Evolutionary conservation across 1,140 invertebrate genomes (phyloP).

Genomic region (Panonychus citri): DNA sequence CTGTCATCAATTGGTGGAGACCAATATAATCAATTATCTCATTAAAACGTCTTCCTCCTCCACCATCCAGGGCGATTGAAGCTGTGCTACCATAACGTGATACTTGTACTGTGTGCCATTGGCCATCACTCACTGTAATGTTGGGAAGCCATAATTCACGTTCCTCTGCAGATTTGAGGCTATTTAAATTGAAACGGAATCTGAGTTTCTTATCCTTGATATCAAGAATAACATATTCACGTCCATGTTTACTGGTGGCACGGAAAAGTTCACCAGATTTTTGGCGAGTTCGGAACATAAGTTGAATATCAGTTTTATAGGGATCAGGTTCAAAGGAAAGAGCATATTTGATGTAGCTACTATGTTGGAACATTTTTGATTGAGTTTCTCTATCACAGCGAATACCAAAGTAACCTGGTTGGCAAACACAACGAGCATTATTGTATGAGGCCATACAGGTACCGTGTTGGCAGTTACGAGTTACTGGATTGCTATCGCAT

Average conservation of each 20-base stretch:
- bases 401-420: slow-evolving; percentile 69
- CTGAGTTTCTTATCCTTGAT: slow-evolving; percentile 68
- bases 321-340: slow-evolving; percentile 76
- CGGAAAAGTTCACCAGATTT: slow-evolving; percentile 71
- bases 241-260: slow-evolving; percentile 74
- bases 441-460: slow-evolving; percentile 68
- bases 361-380: slow-evolving; percentile 52
- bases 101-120: slow-evolving; percentile 66
- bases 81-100: slow-evolving; percentile 69
- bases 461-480: slow-evolving; percentile 34
- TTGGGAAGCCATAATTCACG: slow-evolving; percentile 67
- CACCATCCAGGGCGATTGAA: slow-evolving; percentile 76
- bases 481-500: slow-evolving; percentile 13
- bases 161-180: slow-evolving; percentile 52
- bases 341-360: slow-evolving; percentile 85
- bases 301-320: slow-evolving; percentile 70
- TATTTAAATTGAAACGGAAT: slow-evolving; percentile 80
- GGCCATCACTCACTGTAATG: slow-evolving; percentile 75
- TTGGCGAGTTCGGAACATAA: slow-evolving; percentile 75
- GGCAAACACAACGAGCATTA: slow-evolving; percentile 67
- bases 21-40: slow-evolving; percentile 73
- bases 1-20: slow-evolving; percentile 58
- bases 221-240: slow-evolving; percentile 82
- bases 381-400: slow-evolving; percentile 52
- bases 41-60: slow-evolving; percentile 78